Conservation (phyloP, 1,140 invertebrate species). For the Ericerus pela region DNA sequence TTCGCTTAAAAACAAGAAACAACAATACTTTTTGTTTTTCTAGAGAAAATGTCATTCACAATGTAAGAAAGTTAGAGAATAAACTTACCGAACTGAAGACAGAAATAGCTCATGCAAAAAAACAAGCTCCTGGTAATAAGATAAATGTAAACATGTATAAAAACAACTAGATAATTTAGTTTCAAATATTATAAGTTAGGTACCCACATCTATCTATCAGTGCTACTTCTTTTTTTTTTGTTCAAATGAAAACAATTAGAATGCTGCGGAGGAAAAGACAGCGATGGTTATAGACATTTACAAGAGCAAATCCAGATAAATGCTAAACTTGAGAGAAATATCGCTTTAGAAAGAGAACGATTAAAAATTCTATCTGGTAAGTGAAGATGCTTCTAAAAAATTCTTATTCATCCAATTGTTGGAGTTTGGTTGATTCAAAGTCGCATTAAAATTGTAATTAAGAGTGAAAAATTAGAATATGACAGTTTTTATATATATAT, state of each 20-base stretch:
- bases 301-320: slow-evolving; percentile 16
- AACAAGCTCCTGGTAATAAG: neutral
- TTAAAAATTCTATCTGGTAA: slow-evolving; percentile 18
- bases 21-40: neutral
- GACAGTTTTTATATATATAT: no score
- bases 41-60: neutral
- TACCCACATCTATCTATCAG: no score
- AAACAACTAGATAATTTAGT: no score
- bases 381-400: no score
- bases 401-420: no score
- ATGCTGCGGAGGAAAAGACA: neutral
- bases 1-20: no score
- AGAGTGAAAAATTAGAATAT: no score
- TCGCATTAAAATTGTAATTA: no score
- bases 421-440: no score
- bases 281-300: slow-evolving; percentile 15
- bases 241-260: no score
- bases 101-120: neutral
- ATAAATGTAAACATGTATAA: neutral
- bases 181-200: no score
- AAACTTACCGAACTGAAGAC: neutral
- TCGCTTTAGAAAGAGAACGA: slow-evolving; percentile 16
- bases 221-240: no score
- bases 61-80: neutral
- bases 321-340: slow-evolving; percentile 16